phyloP scores from a whole-genome alignment of 2,888 invertebrate species.

The Aelia acuminata region DNA sequence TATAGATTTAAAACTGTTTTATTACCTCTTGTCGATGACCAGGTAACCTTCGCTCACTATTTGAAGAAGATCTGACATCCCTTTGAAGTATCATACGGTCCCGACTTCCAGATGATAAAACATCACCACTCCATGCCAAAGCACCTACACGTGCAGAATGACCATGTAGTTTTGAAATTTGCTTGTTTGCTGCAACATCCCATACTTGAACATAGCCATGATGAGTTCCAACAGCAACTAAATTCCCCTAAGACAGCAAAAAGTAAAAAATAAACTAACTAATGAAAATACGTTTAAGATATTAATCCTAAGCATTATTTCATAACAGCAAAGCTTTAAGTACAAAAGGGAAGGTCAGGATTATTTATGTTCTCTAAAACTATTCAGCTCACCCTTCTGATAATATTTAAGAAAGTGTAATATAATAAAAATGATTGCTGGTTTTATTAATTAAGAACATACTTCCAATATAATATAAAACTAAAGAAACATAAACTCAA shows the following conservation, averaged over 20 bases:
- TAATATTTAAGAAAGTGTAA: too few species aligned
- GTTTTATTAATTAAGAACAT: too few species aligned
- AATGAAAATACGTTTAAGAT: too few species aligned
- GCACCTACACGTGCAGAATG: conserved; percentile 95
- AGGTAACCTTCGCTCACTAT: conserved; percentile 83
- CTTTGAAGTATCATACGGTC: conserved; percentile 94
- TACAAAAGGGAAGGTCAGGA: too few species aligned
- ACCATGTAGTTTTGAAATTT: conserved; percentile 91
- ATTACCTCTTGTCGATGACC: conserved; percentile 89
- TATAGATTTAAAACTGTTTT: conserved; percentile 74
- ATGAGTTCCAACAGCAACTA: conserved; percentile 98
- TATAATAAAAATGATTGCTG: too few species aligned
- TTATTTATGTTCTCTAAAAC: too few species aligned
- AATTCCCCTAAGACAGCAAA: conserved; percentile 71
- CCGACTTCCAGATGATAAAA: conserved; percentile 93
- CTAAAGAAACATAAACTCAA: too few species aligned
- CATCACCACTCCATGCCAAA: conserved; percentile 97
- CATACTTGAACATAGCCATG: conserved; percentile 97
- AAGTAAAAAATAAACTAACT: too few species aligned
- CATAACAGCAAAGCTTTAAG: too few species aligned
- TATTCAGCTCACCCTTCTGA: too few species aligned
- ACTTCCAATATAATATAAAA: too few species aligned
- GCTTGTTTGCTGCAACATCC: conserved; percentile 95
- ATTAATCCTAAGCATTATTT: too few species aligned
- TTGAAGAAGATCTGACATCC: conserved; percentile 85